Percentiles rank a stretch among this genome's conserved stretches.
Evolutionary conservation across 2,888 invertebrate species (phyloP).

Genomic region (Campoplex capitator): DNA sequence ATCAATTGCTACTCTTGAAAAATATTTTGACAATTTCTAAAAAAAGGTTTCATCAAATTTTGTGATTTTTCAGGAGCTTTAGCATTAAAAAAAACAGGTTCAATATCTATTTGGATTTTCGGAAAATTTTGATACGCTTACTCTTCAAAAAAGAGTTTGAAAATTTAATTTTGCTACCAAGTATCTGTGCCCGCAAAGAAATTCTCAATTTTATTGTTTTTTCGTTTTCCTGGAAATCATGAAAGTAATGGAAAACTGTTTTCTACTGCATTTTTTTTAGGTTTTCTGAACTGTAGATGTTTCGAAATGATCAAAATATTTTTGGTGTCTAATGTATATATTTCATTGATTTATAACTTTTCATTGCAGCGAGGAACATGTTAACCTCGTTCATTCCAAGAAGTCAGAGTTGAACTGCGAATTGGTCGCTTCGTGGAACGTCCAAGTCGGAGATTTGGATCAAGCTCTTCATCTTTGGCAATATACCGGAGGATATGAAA

Average conservation of each 20-base stretch:
- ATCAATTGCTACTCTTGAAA: neutral
- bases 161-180: neutral
- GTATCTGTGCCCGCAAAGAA: neutral
- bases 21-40: neutral
- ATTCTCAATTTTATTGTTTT: neutral
- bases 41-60: neutral
- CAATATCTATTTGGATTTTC: neutral
- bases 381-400: conserved; percentile 91
- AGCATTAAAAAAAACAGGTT: neutral
- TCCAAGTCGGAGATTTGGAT: conserved; percentile 98
- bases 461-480: conserved; percentile 98
- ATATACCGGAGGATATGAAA: conserved; percentile 96
- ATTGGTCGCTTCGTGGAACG: conserved; percentile 98
- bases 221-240: neutral
- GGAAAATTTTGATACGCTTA: neutral
- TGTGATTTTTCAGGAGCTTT: neutral
- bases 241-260: too few relatives aligned
- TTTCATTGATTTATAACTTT: neutral
- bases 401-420: conserved; percentile 92
- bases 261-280: neutral
- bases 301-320: neutral
- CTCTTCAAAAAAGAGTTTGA: neutral
- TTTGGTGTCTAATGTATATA: neutral
- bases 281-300: neutral
- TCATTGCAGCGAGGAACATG: conserved; percentile 89